Percentiles rank a stretch among this genome's conserved stretches.
phyloP scores from a whole-genome alignment of 2,113 vertebrate genomes.

The Oryzias curvinotus region DNA sequence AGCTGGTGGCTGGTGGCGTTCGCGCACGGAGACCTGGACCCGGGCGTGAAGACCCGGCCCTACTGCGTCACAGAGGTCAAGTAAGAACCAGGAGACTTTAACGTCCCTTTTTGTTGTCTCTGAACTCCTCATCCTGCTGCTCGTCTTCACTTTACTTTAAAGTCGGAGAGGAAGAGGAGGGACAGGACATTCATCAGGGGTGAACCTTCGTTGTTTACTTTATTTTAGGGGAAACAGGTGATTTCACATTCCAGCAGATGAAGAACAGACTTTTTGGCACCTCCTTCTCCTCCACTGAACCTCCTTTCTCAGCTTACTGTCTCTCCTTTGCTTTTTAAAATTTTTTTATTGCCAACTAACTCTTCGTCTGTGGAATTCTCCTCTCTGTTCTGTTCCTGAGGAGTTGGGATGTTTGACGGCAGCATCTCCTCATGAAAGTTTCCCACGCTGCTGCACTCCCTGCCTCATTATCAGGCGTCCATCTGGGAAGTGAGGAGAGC shows the following conservation, averaged over 20 bases:
- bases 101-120: not conserved
- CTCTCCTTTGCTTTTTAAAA: too few relatives aligned
- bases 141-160: conserved; percentile 20
- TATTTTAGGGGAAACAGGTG: conserved; percentile 3
- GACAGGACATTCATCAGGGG: not conserved
- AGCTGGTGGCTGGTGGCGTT: conserved; percentile 98
- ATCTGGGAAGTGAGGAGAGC: too few relatives aligned
- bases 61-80: conserved; percentile 90
- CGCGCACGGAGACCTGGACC: conserved; percentile 90
- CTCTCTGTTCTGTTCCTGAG: conserved; percentile 52
- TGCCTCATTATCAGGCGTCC: too few relatives aligned
- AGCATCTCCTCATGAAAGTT: too few relatives aligned
- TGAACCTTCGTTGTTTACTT: not conserved
- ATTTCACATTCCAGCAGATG: not conserved
- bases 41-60: not conserved
- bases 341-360: not conserved
- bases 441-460: too few relatives aligned
- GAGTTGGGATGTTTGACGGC: conserved; percentile 73
- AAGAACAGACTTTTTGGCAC: not conserved
- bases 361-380: not conserved
- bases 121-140: not conserved
- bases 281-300: conserved; percentile 20
- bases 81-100: conserved; percentile 71
- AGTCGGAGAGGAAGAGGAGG: conserved; percentile 2
- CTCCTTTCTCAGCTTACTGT: not conserved